Evolutionary conservation across 2,888 invertebrate species (phyloP).

Genomic region (Pristionchus japonicus): DNA sequence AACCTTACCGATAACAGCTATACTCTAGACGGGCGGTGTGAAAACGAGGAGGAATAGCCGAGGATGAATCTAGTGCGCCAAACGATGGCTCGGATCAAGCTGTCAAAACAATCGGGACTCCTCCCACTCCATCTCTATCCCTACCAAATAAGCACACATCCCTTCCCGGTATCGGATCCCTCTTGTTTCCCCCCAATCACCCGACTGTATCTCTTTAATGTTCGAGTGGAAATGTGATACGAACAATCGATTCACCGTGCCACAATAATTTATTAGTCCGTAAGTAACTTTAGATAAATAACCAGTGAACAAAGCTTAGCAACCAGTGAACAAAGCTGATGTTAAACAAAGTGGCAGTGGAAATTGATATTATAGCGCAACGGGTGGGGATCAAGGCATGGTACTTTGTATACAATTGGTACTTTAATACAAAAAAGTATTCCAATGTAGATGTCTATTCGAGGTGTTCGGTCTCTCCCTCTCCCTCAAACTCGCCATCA

Average conservation of each 20-base stretch:
- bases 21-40: not conserved
- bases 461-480: constrained; percentile 45
- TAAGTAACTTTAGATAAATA: constrained; percentile 18
- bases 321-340: constrained; percentile 23
- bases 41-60: constrained; percentile 9
- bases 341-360: constrained; percentile 25
- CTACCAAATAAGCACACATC: constrained; percentile 31
- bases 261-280: constrained; percentile 35
- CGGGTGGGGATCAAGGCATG: constrained; percentile 17
- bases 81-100: constrained; percentile 33
- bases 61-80: constrained; percentile 39
- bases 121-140: not conserved
- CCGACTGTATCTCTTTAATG: constrained; percentile 3
- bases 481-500: constrained; percentile 56
- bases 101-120: constrained; percentile 24
- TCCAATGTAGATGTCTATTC: not conserved
- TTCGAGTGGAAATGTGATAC: constrained; percentile 25
- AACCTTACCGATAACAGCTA: not conserved
- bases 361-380: constrained; percentile 41
- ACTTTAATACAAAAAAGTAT: not conserved
- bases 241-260: not conserved
- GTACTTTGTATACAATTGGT: not conserved
- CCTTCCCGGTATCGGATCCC: not conserved
- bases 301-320: too few relatives aligned
- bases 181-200: not conserved